A percentile compares a stretch with the other conserved stretches of the same genome.
Evolutionary conservation across 2,888 invertebrate genomes (phyloP).

Genomic region (Rhyacophila evoluta): DNA sequence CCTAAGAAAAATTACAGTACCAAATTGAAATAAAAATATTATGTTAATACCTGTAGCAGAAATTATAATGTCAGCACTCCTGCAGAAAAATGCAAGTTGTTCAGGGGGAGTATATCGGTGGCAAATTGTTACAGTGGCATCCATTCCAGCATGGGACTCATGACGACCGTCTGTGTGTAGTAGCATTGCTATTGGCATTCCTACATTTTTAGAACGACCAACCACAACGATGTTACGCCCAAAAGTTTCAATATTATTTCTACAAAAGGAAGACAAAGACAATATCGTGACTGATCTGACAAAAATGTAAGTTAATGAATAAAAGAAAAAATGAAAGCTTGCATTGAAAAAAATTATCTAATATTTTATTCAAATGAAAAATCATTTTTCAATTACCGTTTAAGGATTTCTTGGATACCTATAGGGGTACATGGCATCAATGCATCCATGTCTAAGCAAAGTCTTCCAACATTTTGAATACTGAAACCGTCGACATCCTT

Average conservation of each 20-base stretch:
- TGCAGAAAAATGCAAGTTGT: slow-evolving; percentile 77
- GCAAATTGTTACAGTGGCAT: slow-evolving; percentile 91
- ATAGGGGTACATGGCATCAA: slow-evolving; percentile 86
- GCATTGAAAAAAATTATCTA: no score
- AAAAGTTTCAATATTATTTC: slow-evolving; percentile 76
- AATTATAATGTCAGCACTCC: slow-evolving; percentile 82
- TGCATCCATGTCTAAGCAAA: slow-evolving; percentile 79
- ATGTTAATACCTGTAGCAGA: slow-evolving; percentile 74
- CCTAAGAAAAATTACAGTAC: no score
- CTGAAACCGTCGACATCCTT: slow-evolving; percentile 97
- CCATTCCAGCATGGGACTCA: slow-evolving; percentile 78
- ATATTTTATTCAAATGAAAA: no score
- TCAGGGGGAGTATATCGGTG: slow-evolving; percentile 88
- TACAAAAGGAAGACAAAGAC: slow-evolving; percentile 55
- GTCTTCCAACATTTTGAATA: slow-evolving; percentile 83
- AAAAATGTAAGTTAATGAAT: no score
- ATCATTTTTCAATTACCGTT: slow-evolving; percentile 65
- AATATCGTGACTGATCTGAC: no score
- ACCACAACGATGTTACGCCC: slow-evolving; percentile 91
- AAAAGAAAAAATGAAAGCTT: no score
- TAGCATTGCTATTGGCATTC: slow-evolving; percentile 89
- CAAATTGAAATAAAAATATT: no score
- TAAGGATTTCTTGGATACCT: slow-evolving; percentile 78
- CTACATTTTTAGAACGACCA: slow-evolving; percentile 93
- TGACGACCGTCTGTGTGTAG: slow-evolving; percentile 80